phyloP scores from a whole-genome alignment of 2,797 vertebrate genomes.

The Falco concolor region DNA sequence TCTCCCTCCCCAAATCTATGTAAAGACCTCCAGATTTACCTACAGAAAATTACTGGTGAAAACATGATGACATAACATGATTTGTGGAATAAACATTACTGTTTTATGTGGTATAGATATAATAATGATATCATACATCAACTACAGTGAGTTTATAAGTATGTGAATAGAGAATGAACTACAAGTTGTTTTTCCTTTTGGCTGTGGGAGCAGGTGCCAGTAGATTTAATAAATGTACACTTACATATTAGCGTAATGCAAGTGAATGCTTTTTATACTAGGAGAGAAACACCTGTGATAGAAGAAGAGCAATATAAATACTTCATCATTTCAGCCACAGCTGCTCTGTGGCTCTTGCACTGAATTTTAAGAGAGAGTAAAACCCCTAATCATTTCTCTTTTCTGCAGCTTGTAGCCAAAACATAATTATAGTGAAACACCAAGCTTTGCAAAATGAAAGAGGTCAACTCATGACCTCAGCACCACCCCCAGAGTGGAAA shows the following conservation, averaged over 20 bases:
- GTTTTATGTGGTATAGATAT: background rate
- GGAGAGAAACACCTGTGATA: conserved; percentile 15
- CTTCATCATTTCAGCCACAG: conserved; percentile 40
- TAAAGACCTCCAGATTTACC: background rate
- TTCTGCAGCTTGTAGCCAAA: conserved; percentile 48
- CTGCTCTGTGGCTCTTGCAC: conserved; percentile 8
- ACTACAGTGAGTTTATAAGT: background rate
- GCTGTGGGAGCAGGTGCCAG: background rate
- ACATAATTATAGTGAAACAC: background rate
- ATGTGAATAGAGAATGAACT: background rate
- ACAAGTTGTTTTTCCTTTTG: background rate
- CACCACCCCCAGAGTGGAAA: too few species aligned
- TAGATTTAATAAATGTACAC: background rate
- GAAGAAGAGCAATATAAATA: conserved; percentile 9
- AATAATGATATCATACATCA: background rate
- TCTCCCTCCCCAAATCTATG: background rate
- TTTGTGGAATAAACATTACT: background rate
- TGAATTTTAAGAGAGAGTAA: conserved; percentile 28
- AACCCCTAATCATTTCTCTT: conserved; percentile 1
- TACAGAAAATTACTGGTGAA: background rate
- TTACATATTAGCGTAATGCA: background rate
- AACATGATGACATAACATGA: background rate
- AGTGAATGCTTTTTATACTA: background rate
- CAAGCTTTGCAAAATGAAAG: background rate
- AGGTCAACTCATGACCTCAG: background rate